Conservation (phyloP, 2,888 invertebrate species). For the Macropis europaea region DNA sequence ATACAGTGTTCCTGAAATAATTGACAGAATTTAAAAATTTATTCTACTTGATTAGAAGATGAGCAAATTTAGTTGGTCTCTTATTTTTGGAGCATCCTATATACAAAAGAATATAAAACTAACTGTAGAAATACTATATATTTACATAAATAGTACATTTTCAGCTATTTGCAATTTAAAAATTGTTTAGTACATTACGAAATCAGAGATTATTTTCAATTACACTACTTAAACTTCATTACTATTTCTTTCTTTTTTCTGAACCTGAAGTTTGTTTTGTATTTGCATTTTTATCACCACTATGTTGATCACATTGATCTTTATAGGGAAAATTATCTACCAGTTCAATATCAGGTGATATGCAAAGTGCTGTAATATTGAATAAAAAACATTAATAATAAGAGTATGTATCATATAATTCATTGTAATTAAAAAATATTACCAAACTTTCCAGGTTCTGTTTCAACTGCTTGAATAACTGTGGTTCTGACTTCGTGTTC, state of each 20-base stretch:
- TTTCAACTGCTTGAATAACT: constrained; percentile 87
- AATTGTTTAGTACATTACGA: neutral
- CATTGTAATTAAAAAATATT: constrained; percentile 61
- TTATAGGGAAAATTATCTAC: constrained; percentile 83
- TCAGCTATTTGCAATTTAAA: neutral
- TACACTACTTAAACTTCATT: neutral
- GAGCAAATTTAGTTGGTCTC: too few relatives aligned
- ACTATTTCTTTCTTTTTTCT: constrained; percentile 6
- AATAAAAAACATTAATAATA: neutral
- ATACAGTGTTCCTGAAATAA: neutral
- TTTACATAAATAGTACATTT: neutral
- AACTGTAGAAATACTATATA: neutral
- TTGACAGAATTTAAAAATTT: too few relatives aligned
- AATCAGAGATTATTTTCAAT: neutral
- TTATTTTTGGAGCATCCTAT: too few relatives aligned
- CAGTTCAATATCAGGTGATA: constrained; percentile 83
- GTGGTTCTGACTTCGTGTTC: constrained; percentile 86
- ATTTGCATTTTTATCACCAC: neutral
- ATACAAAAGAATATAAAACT: neutral
- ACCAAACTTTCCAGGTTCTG: constrained; percentile 86
- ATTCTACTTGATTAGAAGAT: too few relatives aligned
- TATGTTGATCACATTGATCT: constrained; percentile 8
- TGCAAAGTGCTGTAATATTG: constrained; percentile 81
- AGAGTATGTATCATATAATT: neutral
- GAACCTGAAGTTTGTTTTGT: neutral